Conservation (phyloP, 2,797 vertebrate species). For the Setipinna tenuifilis region DNA sequence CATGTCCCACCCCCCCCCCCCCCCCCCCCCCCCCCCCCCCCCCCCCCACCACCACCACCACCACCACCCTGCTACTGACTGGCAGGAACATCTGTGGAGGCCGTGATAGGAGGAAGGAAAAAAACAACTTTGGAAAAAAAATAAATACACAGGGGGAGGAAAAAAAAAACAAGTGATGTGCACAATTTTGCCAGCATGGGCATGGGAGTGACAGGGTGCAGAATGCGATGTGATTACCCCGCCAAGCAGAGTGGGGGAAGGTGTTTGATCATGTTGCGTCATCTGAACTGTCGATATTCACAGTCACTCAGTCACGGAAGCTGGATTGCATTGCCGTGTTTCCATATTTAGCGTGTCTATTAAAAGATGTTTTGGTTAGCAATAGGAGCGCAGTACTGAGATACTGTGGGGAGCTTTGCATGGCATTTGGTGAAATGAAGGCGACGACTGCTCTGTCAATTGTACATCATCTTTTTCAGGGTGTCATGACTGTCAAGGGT, state of each 20-base stretch:
- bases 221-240: constrained; percentile 1
- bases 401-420: background rate
- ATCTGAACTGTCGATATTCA: constrained; percentile 19
- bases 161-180: background rate
- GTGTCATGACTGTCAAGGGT: constrained; percentile 17
- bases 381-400: background rate
- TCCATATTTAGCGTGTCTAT: background rate
- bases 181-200: background rate
- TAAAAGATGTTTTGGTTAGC: constrained; percentile 4
- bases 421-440: background rate
- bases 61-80: background rate
- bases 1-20: no score
- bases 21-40: no score
- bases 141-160: background rate
- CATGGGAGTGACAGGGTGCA: background rate
- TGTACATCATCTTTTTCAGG: background rate
- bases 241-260: background rate
- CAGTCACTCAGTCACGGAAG: constrained; percentile 18
- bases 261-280: background rate
- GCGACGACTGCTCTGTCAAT: background rate
- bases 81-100: constrained; percentile 9
- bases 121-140: background rate
- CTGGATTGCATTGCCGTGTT: background rate
- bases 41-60: no score
- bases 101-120: background rate